Base-by-base conservation (phyloP, 2,113 vertebrate species). In the Hypomesus transpacificus region DNA sequence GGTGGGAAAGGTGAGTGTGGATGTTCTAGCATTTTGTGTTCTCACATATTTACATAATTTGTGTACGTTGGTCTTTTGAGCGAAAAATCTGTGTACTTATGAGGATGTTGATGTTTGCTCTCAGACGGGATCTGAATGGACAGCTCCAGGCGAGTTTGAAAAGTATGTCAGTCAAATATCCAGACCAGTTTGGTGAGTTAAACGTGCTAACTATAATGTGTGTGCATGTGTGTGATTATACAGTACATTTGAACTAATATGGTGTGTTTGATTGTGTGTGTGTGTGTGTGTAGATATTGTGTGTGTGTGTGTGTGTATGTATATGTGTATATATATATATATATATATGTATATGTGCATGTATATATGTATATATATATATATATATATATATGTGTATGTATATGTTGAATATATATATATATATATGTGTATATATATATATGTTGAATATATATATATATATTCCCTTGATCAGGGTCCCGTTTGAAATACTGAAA, bases 111-210 rank as follows among this genome's bases (percentile, higher is more conserved):
- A 71, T 61, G 56, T 63, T 21, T 7, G 34, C 69, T 85, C 80
- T 3, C 65, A 98, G 96, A 93, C 92, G 3, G 97, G 96, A 28
- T 91, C 83, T 73, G 96, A 98, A 57, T 98, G 96, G 96, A 94
- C 95, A 0, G 96, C 93, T 0, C 97, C 96, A 0, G 97, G 96
- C 21, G 97, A 98, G 70, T 99, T 95, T 80, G 91, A 92, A 20
- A 99, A 99, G 71, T 99, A 94, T 80, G 86, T 64, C 68, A 96
- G 92, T 89, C 97, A 99, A 75, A 92, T 85, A 62, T 98, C 97
- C 52, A 91, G 73, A 76, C 82, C 93, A 1, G 86, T 96, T 79
- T 83, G 90, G 97, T 98, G 83, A 92, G 95, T 89, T 57, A 63
- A 18, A 20, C 54, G 1, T 8, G 6, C 53, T 2, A 16, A 4